Evolutionary conservation across 2,797 vertebrate genomes (phyloP).

Genomic region (Sorex maritimensis): DNA sequence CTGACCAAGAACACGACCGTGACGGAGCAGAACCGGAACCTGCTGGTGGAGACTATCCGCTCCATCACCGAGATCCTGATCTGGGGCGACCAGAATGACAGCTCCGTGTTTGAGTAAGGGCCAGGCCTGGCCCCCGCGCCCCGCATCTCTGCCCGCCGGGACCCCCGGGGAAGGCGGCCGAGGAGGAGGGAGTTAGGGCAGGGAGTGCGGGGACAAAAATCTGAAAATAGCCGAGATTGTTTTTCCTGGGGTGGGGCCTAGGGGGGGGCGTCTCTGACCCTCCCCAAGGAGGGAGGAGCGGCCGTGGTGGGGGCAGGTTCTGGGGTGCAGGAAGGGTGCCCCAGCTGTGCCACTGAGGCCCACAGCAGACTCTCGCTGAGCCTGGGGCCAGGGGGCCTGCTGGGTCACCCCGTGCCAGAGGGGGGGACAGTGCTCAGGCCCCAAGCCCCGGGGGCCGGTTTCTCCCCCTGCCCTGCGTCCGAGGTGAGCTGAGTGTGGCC

Average conservation of each 20-base stretch:
- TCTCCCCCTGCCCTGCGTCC: not conserved
- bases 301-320: not conserved
- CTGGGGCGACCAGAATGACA: constrained; percentile 99
- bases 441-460: not conserved
- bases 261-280: not conserved
- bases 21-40: constrained; percentile 98
- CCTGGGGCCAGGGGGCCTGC: not conserved
- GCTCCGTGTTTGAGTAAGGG: constrained; percentile 99
- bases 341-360: not conserved
- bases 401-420: not conserved
- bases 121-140: not conserved
- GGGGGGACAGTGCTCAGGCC: not conserved
- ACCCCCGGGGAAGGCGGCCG: not conserved
- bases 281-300: not conserved
- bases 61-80: constrained; percentile 99
- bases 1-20: constrained; percentile 99
- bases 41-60: constrained; percentile 99
- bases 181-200: constrained; percentile 12
- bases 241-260: not conserved
- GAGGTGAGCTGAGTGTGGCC: not conserved
- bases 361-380: not conserved
- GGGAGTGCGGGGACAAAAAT: constrained; percentile 29
- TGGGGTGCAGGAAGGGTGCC: not conserved
- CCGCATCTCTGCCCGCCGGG: no score
- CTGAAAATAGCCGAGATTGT: not conserved